Conservation (phyloP, 2,797 vertebrate species). For the Enteromius trimaculatus region DNA sequence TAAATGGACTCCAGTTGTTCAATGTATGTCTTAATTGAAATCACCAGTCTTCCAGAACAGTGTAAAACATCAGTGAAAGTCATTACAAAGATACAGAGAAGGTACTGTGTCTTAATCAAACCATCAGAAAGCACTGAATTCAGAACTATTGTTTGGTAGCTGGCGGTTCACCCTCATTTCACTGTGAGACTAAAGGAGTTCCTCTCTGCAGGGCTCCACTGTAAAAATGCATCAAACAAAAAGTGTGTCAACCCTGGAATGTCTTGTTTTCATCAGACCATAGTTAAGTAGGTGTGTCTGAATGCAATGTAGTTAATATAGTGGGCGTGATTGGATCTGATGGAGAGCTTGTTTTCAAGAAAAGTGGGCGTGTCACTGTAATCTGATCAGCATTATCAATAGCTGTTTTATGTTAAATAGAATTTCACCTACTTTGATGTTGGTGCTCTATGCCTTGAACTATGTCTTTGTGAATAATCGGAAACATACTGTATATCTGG, state of each 20-base stretch:
- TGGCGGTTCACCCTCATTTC: not conserved
- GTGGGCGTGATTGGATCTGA: not conserved
- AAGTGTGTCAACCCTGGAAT: not conserved
- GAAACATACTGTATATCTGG: not conserved
- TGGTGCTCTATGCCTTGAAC: not conserved
- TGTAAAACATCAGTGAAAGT: conserved; percentile 73
- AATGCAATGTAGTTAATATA: not conserved
- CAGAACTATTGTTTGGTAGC: conserved; percentile 20
- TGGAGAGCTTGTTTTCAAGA: not conserved
- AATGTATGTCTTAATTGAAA: conserved; percentile 70
- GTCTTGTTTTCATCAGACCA: not conserved
- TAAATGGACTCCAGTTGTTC: conserved; percentile 78
- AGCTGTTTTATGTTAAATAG: not conserved
- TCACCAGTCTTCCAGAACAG: conserved; percentile 70
- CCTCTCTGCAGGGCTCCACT: conserved; percentile 5
- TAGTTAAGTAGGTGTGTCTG: not conserved
- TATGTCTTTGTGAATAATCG: not conserved
- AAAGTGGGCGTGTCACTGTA: not conserved
- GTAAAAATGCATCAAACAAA: not conserved
- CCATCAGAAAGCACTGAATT: conserved; percentile 37
- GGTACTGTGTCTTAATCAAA: conserved; percentile 45
- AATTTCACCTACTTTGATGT: not conserved
- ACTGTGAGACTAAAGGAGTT: conserved; percentile 16
- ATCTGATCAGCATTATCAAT: not conserved
- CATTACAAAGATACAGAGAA: conserved; percentile 65